Percentiles rank a stretch among this genome's conserved stretches.
Evolutionary conservation across 2,888 invertebrate species (phyloP).

Genomic region (Thalpophila matura): DNA sequence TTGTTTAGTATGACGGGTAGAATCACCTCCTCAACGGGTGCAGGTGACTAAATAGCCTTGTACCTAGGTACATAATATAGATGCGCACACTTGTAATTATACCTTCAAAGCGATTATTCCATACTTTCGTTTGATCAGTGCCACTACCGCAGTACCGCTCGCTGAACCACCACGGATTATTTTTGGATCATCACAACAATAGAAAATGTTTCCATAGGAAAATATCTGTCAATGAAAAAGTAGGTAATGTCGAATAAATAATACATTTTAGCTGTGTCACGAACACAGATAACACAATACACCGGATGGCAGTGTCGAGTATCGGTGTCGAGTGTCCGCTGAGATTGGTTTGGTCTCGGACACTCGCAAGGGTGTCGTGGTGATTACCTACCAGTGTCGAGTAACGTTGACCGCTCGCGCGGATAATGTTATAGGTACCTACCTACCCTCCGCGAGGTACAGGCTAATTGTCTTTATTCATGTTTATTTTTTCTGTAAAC

Average conservation of each 20-base stretch:
- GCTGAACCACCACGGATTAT: no score
- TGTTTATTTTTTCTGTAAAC: no score
- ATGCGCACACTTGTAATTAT: no score
- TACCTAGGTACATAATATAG: no score
- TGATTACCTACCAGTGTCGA: constrained; percentile 51
- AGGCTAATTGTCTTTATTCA: no score
- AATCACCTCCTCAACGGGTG: no score
- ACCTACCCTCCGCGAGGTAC: no score
- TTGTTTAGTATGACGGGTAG: no score
- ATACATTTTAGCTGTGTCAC: constrained; percentile 30
- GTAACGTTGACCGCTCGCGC: constrained; percentile 20
- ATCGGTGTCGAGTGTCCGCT: constrained; percentile 54
- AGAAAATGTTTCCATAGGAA: not conserved
- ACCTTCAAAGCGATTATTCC: no score
- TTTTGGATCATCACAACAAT: not conserved
- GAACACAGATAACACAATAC: constrained; percentile 22
- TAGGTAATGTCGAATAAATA: constrained; percentile 3
- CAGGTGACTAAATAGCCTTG: no score
- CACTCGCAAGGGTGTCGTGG: constrained; percentile 7
- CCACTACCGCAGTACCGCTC: no score
- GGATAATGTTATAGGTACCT: constrained; percentile 20
- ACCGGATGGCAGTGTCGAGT: constrained; percentile 40
- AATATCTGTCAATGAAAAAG: not conserved
- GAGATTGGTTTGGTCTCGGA: constrained; percentile 46
- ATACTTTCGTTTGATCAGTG: no score